phyloP scores from a whole-genome alignment of 1,140 invertebrate species.

The Hylaeus anthracinus region DNA sequence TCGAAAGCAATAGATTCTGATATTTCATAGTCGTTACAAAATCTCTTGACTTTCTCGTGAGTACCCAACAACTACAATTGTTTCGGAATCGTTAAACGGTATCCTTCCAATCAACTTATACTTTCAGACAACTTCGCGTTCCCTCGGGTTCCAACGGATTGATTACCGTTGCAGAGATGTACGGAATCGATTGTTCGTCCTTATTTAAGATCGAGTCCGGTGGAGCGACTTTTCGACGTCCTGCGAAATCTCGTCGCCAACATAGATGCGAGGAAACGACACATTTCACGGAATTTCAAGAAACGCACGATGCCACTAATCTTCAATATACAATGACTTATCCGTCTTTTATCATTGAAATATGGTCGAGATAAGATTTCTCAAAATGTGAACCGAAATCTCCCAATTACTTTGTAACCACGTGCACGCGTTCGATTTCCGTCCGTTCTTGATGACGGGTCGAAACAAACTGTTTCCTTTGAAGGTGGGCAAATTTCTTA shows the following conservation, averaged over 20 bases:
- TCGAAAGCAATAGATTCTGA: too few relatives aligned
- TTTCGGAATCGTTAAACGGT: background rate
- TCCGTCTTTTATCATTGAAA: background rate
- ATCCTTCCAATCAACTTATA: background rate
- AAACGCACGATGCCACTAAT: background rate
- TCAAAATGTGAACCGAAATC: background rate
- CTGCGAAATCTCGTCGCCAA: constrained; percentile 67
- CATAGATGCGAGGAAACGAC: constrained; percentile 29
- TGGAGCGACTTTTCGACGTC: constrained; percentile 67
- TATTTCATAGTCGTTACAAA: background rate
- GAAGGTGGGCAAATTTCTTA: too few relatives aligned
- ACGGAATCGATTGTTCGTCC: background rate
- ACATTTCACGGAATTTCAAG: constrained; percentile 31
- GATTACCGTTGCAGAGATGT: background rate
- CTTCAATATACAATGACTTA: background rate
- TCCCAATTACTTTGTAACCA: background rate
- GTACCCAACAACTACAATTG: too few relatives aligned
- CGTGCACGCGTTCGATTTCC: background rate
- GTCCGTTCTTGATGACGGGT: background rate
- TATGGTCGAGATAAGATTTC: constrained; percentile 3
- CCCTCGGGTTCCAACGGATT: background rate
- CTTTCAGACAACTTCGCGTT: too few relatives aligned
- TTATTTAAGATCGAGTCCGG: constrained; percentile 65
- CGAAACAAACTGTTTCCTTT: too few relatives aligned
- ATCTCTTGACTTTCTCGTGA: background rate